These are phyloP conservation scores for Microplitis mediator DNA, from an alignment of 1,140 invertebrate species.

Conservation along the genomic window DNA sequence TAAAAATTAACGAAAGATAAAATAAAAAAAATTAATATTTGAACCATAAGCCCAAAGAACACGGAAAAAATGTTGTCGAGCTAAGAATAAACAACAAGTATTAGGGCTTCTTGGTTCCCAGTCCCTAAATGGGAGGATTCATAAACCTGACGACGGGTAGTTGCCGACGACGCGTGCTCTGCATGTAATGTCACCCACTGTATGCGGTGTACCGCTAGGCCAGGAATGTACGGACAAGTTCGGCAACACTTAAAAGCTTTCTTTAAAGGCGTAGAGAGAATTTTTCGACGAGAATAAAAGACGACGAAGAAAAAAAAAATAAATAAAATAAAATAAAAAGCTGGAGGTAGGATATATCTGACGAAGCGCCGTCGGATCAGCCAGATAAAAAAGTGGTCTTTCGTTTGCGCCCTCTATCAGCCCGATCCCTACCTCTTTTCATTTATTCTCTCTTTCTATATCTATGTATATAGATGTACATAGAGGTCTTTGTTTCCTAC, in stretches of 20 bases:
- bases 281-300: neutral
- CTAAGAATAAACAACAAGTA: neutral
- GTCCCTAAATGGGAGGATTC: slow-evolving; percentile 9
- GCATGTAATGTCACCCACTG: slow-evolving; percentile 2
- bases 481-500: neutral
- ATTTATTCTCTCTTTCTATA: slow-evolving; percentile 27
- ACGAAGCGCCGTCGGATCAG: slow-evolving; percentile 38
- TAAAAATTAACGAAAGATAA: too few species aligned
- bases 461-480: neutral
- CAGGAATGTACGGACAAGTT: neutral
- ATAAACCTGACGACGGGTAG: slow-evolving; percentile 5
- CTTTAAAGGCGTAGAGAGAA: slow-evolving; percentile 23
- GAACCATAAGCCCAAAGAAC: neutral
- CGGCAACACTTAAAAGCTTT: slow-evolving; percentile 27
- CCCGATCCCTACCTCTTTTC: slow-evolving; percentile 1
- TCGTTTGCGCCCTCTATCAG: slow-evolving; percentile 8
- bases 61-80: neutral
- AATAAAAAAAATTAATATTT: neutral
- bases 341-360: slow-evolving; percentile 24
- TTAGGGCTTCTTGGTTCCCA: slow-evolving; percentile 5
- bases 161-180: slow-evolving; percentile 10
- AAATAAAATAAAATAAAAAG: slow-evolving; percentile 12
- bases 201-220: neutral
- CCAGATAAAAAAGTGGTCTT: slow-evolving; percentile 38
- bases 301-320: slow-evolving; percentile 2